Conservation (phyloP, 2,888 invertebrate species). For the Thera britannica region DNA sequence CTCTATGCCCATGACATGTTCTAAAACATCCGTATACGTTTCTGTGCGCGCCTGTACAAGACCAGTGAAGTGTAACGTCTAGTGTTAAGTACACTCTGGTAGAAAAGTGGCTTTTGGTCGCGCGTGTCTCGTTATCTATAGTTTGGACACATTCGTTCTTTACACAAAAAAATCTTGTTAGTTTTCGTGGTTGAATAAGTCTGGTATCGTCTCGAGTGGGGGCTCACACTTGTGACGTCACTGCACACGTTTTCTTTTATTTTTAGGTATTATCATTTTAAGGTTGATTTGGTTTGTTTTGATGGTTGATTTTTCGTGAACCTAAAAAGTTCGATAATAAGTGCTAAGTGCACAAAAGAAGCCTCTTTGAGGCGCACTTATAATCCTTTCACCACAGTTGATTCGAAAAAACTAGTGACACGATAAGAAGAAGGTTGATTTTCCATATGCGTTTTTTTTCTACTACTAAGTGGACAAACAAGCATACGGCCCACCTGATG, state of each 20-base stretch:
- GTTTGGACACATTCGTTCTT: constrained; percentile 10
- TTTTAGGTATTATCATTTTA: not conserved
- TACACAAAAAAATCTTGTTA: constrained; percentile 1
- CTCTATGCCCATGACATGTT: constrained; percentile 16
- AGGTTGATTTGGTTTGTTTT: too few relatives aligned
- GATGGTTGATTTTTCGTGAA: too few relatives aligned
- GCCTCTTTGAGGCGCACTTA: too few relatives aligned
- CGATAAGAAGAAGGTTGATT: too few relatives aligned
- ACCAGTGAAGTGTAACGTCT: constrained; percentile 38
- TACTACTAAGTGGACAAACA: too few relatives aligned
- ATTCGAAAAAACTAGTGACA: too few relatives aligned
- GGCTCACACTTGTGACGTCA: not conserved
- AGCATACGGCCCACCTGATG: too few relatives aligned
- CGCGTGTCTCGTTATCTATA: constrained; percentile 38
- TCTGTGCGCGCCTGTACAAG: constrained; percentile 32
- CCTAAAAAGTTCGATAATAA: too few relatives aligned
- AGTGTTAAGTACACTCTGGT: constrained; percentile 35
- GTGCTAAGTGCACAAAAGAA: too few relatives aligned
- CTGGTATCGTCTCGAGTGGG: not conserved
- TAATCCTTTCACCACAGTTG: too few relatives aligned
- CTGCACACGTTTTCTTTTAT: not conserved
- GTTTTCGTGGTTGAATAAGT: constrained; percentile 3
- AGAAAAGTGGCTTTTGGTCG: constrained; percentile 42
- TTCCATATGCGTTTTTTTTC: too few relatives aligned
- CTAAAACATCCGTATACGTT: constrained; percentile 26